phyloP scores from a whole-genome alignment of 1,140 invertebrate species.

The Pachyrhynchus sulphureomaculatus region DNA sequence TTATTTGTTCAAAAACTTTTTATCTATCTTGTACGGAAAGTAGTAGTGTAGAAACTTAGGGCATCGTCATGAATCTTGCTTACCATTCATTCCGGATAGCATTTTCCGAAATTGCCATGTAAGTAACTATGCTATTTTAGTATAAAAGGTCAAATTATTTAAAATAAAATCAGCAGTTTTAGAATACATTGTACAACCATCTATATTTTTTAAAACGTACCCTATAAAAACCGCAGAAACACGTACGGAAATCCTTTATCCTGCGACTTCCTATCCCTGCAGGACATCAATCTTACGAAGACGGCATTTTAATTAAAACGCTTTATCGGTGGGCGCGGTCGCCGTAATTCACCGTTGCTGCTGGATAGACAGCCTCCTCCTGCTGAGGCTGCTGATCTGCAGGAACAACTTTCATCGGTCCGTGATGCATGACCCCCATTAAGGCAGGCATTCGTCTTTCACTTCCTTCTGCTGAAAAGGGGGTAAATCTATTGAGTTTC shows the following conservation, averaged over 20 bases:
- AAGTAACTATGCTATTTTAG: too few species aligned
- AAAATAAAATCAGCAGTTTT: too few species aligned
- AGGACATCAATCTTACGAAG: slow-evolving; percentile 36
- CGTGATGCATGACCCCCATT: slow-evolving; percentile 51
- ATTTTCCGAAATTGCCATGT: too few species aligned
- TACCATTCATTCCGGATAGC: too few species aligned
- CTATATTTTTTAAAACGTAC: background rate
- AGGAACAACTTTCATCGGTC: slow-evolving; percentile 53
- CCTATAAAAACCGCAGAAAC: background rate
- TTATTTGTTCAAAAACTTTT: too few species aligned
- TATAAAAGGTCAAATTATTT: too few species aligned
- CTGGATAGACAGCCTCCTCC: slow-evolving; percentile 44
- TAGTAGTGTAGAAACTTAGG: too few species aligned
- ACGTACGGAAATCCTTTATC: slow-evolving; percentile 8
- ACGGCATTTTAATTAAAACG: slow-evolving; percentile 54
- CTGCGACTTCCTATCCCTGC: slow-evolving; percentile 11
- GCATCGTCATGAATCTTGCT: too few species aligned
- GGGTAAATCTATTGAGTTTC: slow-evolving; percentile 5
- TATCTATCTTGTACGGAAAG: too few species aligned
- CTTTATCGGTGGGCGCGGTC: slow-evolving; percentile 53
- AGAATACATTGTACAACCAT: too few species aligned
- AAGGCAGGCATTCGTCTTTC: slow-evolving; percentile 43
- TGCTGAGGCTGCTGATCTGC: slow-evolving; percentile 50
- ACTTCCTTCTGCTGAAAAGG: slow-evolving; percentile 13
- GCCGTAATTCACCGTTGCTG: slow-evolving; percentile 47